These are phyloP conservation scores for Myotis davidii DNA, from an alignment of 2,113 vertebrate genomes.

Conservation along the genomic window DNA sequence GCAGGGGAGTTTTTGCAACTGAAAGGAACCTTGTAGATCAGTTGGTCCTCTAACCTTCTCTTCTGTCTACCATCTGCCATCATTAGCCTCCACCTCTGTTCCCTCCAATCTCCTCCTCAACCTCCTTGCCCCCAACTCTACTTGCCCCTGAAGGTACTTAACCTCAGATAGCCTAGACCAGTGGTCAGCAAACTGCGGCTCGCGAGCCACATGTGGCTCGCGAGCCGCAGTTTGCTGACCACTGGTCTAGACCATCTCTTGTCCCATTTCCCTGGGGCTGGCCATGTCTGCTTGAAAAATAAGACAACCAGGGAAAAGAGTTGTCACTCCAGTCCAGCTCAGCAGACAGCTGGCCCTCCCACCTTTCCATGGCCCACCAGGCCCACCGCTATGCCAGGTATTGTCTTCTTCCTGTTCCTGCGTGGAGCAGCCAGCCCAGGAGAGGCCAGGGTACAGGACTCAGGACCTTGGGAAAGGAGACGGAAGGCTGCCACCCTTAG, in stretches of 20 bases:
- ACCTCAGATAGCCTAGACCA: neutral
- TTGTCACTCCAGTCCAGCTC: neutral
- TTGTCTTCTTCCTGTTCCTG: neutral
- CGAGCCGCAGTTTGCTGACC: too few relatives aligned
- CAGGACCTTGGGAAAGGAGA: neutral
- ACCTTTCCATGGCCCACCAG: neutral
- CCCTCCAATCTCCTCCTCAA: neutral
- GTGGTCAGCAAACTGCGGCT: too few relatives aligned
- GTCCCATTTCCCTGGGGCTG: neutral
- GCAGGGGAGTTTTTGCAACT: conserved; percentile 11
- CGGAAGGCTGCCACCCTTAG: neutral
- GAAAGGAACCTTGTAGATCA: neutral
- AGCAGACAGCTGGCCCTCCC: neutral
- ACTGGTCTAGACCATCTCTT: neutral
- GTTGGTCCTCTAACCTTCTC: neutral
- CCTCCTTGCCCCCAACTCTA: neutral
- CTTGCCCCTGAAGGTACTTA: neutral
- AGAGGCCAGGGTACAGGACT: neutral
- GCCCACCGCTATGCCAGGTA: neutral
- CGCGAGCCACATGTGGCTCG: too few relatives aligned
- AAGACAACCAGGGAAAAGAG: neutral
- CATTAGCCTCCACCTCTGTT: neutral
- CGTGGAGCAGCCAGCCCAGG: neutral
- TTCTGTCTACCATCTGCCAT: neutral
- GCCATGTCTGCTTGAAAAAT: neutral